Base-by-base conservation (phyloP, 1,140 invertebrate species). In the Heliconius hewitsoni region DNA sequence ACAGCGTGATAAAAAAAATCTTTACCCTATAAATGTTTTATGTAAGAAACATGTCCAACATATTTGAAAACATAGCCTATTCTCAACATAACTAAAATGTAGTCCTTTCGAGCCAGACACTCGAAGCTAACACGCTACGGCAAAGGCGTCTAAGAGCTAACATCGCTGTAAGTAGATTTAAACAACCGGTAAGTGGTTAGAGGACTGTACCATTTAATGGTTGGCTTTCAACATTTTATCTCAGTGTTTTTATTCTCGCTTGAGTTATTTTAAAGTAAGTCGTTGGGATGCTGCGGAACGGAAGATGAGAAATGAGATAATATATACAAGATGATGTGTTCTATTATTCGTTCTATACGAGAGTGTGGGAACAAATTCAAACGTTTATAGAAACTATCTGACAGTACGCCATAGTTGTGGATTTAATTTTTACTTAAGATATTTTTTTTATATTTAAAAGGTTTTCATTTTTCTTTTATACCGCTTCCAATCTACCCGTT, bases 101-200 rank as follows among this genome's bases (percentile, higher is more conserved):
- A 27, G 60, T 30, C 27, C 60, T 66, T 66, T 16, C n/a, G 1
- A 30, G 60, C 3, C 23, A 66, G 60, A 66, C 60, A 66, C 60
- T 66, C 60, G 60, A 66, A 66, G 60, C 23, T 16, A 66, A 66
- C 60, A 66, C n/a, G 60, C 60, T 30, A 66, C 60, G 27, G 19
- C 60, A 66, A 66, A 27, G 60, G 8, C 27, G 57, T 30, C 71
- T 77, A 39, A 71, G 71, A 80, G 71, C 55, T 66, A 55, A 76
- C 79, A 72, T 80, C 74, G 79, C 79, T 71, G 66, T 77, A 76
- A 80, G 74, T 80, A 76, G 79, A 77, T 80, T 77, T 80, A 60
- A 77, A 73, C 79, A 42, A 75, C 78, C 46, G 73, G 55, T 80
- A 76, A 76, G 79, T 73, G 79, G 79, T 66, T 71, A 3, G 50